phyloP scores from a whole-genome alignment of 2,797 vertebrate species.

The Sebastes nivosus region DNA sequence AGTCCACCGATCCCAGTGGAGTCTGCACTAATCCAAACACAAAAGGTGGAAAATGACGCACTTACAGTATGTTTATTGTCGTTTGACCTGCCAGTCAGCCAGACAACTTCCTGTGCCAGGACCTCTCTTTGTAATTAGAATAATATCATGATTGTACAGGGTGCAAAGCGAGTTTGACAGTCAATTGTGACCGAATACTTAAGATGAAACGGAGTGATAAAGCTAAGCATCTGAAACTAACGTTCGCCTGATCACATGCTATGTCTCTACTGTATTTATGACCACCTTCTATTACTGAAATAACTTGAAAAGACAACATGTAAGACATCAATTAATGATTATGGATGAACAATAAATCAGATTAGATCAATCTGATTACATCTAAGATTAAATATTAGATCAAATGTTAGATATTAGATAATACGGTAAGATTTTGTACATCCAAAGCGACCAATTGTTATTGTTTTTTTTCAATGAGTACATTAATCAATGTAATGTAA shows the following conservation, averaged over 20 bases:
- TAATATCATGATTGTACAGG: constrained; percentile 68
- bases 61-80: constrained; percentile 78
- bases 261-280: not conserved
- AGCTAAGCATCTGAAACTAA: not conserved
- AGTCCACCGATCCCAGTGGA: constrained; percentile 45
- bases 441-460: not conserved
- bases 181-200: constrained; percentile 66
- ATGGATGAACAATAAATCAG: not conserved
- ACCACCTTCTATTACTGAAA: not conserved
- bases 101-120: constrained; percentile 80
- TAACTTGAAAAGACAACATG: not conserved
- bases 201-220: not conserved
- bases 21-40: constrained; percentile 26
- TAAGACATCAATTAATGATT: not conserved
- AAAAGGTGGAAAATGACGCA: constrained; percentile 53
- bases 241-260: not conserved
- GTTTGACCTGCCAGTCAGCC: constrained; percentile 76
- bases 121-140: constrained; percentile 81
- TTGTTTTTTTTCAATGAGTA: not conserved
- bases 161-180: not conserved
- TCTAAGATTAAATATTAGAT: not conserved
- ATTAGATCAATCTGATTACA: not conserved
- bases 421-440: not conserved
- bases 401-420: not conserved
- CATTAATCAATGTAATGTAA: not conserved